Percentiles rank a stretch among this genome's conserved stretches.
phyloP scores from a whole-genome alignment of 2,113 vertebrate species.

The Cephalophus harveyi region DNA sequence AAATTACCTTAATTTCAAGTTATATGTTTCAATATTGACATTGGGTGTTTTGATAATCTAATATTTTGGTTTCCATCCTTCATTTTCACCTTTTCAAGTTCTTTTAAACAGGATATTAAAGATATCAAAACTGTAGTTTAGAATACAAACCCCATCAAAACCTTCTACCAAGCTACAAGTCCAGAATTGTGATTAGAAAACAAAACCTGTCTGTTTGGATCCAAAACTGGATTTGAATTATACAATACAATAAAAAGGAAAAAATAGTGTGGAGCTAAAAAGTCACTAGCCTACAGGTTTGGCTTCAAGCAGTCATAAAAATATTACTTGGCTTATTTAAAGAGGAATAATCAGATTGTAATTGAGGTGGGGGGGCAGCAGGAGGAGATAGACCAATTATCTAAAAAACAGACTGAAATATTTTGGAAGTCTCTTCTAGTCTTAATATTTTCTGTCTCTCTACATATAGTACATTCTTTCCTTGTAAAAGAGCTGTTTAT shows the following conservation, averaged over 20 bases:
- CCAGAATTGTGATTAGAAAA: not conserved
- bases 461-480: not conserved
- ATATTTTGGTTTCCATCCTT: not conserved
- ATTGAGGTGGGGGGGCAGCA: not conserved
- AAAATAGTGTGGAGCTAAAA: not conserved
- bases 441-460: not conserved
- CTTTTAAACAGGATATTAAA: not conserved
- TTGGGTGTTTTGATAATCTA: not conserved
- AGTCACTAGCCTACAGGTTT: not conserved
- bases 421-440: not conserved
- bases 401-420: not conserved
- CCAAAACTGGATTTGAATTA: not conserved
- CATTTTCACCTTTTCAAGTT: not conserved
- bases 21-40: not conserved
- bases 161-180: not conserved
- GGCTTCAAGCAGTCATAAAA: not conserved
- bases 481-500: not conserved
- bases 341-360: not conserved
- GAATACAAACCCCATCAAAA: not conserved
- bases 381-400: not conserved
- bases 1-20: not conserved
- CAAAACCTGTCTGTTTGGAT: not conserved
- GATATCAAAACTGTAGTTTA: not conserved
- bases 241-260: not conserved
- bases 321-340: not conserved